Evolutionary conservation across 2,888 invertebrate genomes (phyloP), one percentile per base, ranked within the genome.

Genomic region (Lithophane socia): DNA sequence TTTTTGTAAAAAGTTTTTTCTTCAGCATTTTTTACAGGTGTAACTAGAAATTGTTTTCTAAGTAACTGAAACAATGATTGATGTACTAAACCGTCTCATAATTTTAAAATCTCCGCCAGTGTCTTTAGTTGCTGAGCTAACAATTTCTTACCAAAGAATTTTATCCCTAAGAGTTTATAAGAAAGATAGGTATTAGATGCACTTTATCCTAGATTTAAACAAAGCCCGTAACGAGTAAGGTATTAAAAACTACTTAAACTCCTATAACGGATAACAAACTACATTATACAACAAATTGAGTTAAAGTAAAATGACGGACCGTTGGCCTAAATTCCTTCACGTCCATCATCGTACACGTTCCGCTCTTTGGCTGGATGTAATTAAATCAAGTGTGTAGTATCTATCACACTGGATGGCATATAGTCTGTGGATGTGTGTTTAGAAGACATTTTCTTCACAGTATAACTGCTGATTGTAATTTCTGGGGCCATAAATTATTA

Each of bases 351-450:
- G 37, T 64, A 60, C 24, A 82, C 37, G 64, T 74, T 44, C 54
- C 60, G 74, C 71, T 65, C 67, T 82, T 74, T 74, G 56, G 60
- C 24, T 64, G 49, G 44, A 68, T 74, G 63, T 79, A 83, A 82
- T 82, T 83, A 83, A 82, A 83, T 82, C 70, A 83, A 80, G 63
- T 83, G 74, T 79, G 73, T 78, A 68, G 29, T 60, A 42, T 44
- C n/a, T 74, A 78, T 71, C 66, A 73, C 21, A 64, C 42, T 60
- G 42, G 24, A 3, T 29, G 29, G 1, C 37, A 49, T 42, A 29
- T 42, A 4, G 9, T 18, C 13, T n/a, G 9, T 44, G n/a, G 0
- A 61, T 67, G 18, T 76, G 52, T 58, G n/a, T 49, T 56, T 29
- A 18, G 21, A 3, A 47, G n/a, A 44, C 2, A 71, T 56, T 56